Evolutionary conservation across 2,797 vertebrate species (phyloP).

Genomic region (Chloroceryle inda): DNA sequence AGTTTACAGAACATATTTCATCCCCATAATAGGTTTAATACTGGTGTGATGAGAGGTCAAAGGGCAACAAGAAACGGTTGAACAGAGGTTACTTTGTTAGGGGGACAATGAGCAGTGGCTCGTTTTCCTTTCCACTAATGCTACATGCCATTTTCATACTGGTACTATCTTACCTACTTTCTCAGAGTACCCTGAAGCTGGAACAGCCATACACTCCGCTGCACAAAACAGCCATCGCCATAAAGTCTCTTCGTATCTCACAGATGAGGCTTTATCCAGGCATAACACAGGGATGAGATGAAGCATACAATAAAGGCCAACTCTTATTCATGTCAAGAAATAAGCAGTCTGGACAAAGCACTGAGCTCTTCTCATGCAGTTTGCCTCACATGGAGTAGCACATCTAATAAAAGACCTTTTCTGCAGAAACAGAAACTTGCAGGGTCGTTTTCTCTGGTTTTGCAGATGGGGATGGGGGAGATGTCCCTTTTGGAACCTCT

Average conservation of each 20-base stretch:
- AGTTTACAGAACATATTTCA: slow-evolving; percentile 45
- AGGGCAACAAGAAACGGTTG: neutral
- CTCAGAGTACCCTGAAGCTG: neutral
- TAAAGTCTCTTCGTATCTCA: neutral
- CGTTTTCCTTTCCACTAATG: neutral
- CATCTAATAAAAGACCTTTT: neutral
- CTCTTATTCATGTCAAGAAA: slow-evolving; percentile 17
- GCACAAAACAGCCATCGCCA: slow-evolving; percentile 6
- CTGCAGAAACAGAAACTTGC: neutral
- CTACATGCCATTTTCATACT: neutral
- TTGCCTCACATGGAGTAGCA: neutral
- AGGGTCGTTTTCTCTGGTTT: neutral
- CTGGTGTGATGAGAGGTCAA: neutral
- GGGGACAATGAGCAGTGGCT: neutral
- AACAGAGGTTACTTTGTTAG: neutral
- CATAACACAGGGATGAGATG: neutral
- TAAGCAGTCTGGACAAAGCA: neutral
- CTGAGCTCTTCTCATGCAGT: neutral
- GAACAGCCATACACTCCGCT: neutral
- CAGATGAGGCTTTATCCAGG: neutral
- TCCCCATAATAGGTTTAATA: slow-evolving; percentile 8
- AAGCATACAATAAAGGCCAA: slow-evolving; percentile 9
- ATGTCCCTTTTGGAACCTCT: neutral
- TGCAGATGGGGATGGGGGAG: neutral
- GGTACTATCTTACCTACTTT: neutral